Evolutionary conservation across 2,797 vertebrate genomes (phyloP).

Genomic region (Podargus strigoides): DNA sequence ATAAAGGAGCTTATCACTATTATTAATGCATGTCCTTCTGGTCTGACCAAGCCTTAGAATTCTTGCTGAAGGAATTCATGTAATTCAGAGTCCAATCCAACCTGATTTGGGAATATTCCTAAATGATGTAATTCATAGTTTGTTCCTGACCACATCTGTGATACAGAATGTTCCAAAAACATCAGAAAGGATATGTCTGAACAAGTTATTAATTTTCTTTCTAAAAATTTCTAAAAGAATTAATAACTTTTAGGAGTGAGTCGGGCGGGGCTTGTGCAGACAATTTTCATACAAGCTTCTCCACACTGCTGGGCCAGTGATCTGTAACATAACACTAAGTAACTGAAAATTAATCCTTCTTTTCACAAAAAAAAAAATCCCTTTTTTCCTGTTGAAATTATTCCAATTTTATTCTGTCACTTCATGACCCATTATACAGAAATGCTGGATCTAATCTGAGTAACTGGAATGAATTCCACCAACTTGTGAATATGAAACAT

Average conservation of each 20-base stretch:
- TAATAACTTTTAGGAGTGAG: slow-evolving; percentile 18
- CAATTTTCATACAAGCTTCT: slow-evolving; percentile 17
- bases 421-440: neutral
- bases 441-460: neutral
- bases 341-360: neutral
- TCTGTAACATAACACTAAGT: slow-evolving; percentile 9
- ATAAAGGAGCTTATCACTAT: slow-evolving; percentile 2
- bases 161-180: slow-evolving; percentile 15
- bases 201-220: slow-evolving; percentile 1
- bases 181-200: slow-evolving; percentile 39
- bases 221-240: slow-evolving; percentile 14
- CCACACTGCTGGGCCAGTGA: neutral
- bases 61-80: slow-evolving; percentile 1
- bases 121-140: neutral
- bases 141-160: slow-evolving; percentile 23
- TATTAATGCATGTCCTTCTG: slow-evolving; percentile 38
- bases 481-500: neutral
- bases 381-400: neutral
- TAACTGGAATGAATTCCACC: neutral
- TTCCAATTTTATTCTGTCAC: neutral
- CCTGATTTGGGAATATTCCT: slow-evolving; percentile 26
- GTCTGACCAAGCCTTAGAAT: neutral
- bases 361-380: neutral
- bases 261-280: slow-evolving; percentile 24
- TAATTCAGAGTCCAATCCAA: neutral